Conservation (phyloP, 1,140 invertebrate genomes). For the Dreissena rostriformis region DNA sequence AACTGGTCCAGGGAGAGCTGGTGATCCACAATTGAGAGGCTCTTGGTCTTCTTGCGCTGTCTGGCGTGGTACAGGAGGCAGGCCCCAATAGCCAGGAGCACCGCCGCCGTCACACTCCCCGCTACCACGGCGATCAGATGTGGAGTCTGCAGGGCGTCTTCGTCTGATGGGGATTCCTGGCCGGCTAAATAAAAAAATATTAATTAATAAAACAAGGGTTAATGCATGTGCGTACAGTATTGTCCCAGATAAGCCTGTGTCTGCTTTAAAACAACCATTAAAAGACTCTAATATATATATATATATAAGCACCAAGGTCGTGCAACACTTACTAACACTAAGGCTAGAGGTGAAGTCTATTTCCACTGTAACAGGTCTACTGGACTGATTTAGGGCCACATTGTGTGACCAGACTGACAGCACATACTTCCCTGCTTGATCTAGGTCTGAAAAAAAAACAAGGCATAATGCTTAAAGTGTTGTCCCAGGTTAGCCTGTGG, state of each 20-base stretch:
- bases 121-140: constrained; percentile 21
- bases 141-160: too few species aligned
- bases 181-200: too few species aligned
- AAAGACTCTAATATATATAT: too few species aligned
- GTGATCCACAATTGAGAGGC: constrained; percentile 19
- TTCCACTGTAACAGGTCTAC: constrained; percentile 5
- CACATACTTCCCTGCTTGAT: background rate
- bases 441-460: too few species aligned
- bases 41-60: constrained; percentile 25
- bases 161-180: too few species aligned
- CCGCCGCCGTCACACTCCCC: constrained; percentile 12
- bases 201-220: too few species aligned
- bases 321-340: background rate
- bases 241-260: too few species aligned
- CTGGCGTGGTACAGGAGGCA: constrained; percentile 15
- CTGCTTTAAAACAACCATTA: too few species aligned
- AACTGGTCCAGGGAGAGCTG: constrained; percentile 46
- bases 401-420: constrained; percentile 13
- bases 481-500: too few species aligned
- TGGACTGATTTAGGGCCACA: constrained; percentile 6
- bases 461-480: too few species aligned
- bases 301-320: too few species aligned
- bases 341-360: constrained; percentile 18
- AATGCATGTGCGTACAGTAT: too few species aligned
- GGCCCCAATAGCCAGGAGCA: constrained; percentile 27